These are phyloP conservation scores for Panonychus citri DNA, from an alignment of 1,140 invertebrate genomes.

Conservation along the genomic window DNA sequence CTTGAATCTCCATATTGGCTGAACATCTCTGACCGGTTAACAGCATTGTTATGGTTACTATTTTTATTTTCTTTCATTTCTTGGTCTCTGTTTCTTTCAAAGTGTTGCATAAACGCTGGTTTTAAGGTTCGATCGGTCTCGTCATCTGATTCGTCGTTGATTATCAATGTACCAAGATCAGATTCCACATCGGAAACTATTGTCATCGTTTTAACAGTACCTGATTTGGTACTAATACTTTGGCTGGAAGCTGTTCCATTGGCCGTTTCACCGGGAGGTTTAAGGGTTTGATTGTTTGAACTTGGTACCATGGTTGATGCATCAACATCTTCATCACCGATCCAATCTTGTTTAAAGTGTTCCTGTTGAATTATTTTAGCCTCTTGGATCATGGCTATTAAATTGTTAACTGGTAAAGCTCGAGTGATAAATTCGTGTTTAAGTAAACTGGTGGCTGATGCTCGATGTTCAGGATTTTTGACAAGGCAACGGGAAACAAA, in stretches of 20 bases:
- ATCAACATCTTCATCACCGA: slow-evolving; percentile 28
- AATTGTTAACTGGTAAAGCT: slow-evolving; percentile 54
- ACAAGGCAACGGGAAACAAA: slow-evolving; percentile 77
- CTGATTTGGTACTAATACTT: background rate
- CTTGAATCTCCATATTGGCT: no score
- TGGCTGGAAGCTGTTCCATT: no score
- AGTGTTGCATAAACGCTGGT: slow-evolving; percentile 13
- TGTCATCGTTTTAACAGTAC: background rate
- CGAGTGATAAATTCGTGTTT: slow-evolving; percentile 63
- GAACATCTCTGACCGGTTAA: no score
- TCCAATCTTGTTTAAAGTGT: background rate
- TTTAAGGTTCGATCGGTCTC: slow-evolving; percentile 11
- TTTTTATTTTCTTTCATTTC: no score
- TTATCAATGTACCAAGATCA: slow-evolving; percentile 18
- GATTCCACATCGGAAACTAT: slow-evolving; percentile 16
- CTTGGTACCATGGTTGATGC: slow-evolving; percentile 30
- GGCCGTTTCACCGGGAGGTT: no score
- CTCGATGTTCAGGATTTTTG: slow-evolving; percentile 79
- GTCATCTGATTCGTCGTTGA: slow-evolving; percentile 15
- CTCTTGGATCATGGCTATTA: slow-evolving; percentile 72
- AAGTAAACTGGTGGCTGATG: slow-evolving; percentile 67
- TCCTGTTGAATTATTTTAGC: slow-evolving; percentile 46
- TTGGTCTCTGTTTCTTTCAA: slow-evolving; percentile 4
- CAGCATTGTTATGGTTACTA: no score
- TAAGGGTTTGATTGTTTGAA: background rate